These are phyloP conservation scores for Periparus ater DNA, from an alignment of 2,797 vertebrate genomes.

Conservation along the genomic window DNA sequence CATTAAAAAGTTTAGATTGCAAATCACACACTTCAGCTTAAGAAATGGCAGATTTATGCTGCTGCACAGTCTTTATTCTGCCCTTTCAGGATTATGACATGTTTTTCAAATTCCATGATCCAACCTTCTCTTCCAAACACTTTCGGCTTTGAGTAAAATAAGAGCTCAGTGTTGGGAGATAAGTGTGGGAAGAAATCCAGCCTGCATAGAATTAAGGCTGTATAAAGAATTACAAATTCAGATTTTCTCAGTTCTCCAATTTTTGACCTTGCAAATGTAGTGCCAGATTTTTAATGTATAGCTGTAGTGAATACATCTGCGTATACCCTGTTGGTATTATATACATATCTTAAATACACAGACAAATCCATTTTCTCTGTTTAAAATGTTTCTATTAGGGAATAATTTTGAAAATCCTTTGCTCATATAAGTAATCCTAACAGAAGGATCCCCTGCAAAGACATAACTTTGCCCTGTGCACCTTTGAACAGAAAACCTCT, in stretches of 20 bases:
- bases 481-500: neutral
- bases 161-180: neutral
- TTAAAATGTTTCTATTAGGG: neutral
- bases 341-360: neutral
- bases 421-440: neutral
- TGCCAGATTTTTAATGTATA: neutral
- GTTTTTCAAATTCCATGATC: neutral
- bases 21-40: neutral
- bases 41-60: neutral
- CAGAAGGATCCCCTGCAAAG: neutral
- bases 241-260: slow-evolving; percentile 5
- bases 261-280: neutral
- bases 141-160: neutral
- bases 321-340: neutral
- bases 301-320: neutral
- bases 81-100: neutral
- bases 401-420: neutral
- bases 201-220: neutral
- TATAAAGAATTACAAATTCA: slow-evolving; percentile 11
- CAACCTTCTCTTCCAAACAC: neutral
- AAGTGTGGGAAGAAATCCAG: slow-evolving; percentile 18
- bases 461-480: neutral
- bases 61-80: neutral
- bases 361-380: neutral
- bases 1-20: neutral